These are phyloP conservation scores for Andrena marginata DNA, from an alignment of 2,888 invertebrate species.

Conservation along the genomic window DNA sequence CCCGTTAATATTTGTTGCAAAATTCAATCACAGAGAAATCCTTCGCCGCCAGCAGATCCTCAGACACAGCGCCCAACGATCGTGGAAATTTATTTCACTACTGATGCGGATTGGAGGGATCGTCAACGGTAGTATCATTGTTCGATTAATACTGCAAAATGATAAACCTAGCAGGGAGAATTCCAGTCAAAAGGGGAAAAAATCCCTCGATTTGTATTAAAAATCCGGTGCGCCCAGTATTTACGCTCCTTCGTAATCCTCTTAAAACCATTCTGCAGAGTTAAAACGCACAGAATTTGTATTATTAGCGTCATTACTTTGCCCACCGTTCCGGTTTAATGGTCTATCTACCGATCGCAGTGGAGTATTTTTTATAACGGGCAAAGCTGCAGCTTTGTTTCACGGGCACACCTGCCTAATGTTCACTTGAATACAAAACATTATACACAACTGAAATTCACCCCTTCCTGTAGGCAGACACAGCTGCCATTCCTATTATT, in stretches of 20 bases:
- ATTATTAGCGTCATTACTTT: conserved; percentile 64
- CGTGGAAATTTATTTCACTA: neutral
- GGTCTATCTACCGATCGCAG: conserved; percentile 25
- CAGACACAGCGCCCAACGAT: neutral
- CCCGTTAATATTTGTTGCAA: neutral
- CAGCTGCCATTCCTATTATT: neutral
- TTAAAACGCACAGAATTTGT: conserved; percentile 65
- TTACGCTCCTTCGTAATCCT: conserved; percentile 64
- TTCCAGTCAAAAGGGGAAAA: conserved; percentile 15
- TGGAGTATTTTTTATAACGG: conserved; percentile 19
- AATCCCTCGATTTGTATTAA: conserved; percentile 48
- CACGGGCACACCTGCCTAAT: neutral
- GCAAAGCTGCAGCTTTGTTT: conserved; percentile 10
- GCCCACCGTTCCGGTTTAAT: conserved; percentile 41
- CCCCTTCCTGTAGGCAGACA: neutral
- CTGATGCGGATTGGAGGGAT: too few species aligned
- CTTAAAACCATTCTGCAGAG: conserved; percentile 66
- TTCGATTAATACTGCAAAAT: too few species aligned
- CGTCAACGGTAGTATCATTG: too few species aligned
- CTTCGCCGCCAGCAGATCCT: neutral
- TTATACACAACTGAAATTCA: neutral
- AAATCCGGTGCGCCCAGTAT: conserved; percentile 37
- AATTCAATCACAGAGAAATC: neutral
- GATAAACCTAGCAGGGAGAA: neutral
- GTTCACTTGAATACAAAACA: neutral